Percentiles rank a stretch among this genome's conserved stretches.
These are phyloP conservation scores for Leptinotarsa lineolata DNA, from an alignment of 1,140 invertebrate species.

Conservation along the genomic window DNA sequence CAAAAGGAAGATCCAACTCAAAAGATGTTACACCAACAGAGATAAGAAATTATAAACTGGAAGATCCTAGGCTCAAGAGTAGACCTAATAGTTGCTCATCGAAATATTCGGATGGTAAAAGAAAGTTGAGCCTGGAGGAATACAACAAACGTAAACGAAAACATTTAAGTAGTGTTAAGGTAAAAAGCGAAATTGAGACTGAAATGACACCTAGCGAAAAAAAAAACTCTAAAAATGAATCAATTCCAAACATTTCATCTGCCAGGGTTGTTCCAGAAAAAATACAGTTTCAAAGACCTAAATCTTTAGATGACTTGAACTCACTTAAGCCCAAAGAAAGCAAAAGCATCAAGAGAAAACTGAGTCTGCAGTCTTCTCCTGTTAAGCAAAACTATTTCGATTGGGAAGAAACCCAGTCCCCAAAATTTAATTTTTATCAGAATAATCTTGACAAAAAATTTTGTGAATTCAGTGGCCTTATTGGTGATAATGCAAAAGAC, in stretches of 20 bases:
- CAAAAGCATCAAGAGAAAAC: slow-evolving; percentile 17
- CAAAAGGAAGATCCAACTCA: background rate
- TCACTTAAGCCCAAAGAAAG: slow-evolving; percentile 9
- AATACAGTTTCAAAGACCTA: slow-evolving; percentile 2
- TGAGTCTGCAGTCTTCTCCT: slow-evolving; percentile 17
- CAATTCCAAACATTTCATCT: background rate
- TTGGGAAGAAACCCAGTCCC: slow-evolving; percentile 43
- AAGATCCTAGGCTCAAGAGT: slow-evolving; percentile 17
- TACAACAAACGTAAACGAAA: slow-evolving; percentile 45
- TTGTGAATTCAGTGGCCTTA: slow-evolving; percentile 39
- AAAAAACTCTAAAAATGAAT: background rate
- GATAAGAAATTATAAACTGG: background rate
- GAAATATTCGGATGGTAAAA: slow-evolving; percentile 28
- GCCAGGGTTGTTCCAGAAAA: background rate
- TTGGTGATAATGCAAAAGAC: slow-evolving; percentile 28
- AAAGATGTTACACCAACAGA: background rate
- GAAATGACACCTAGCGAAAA: background rate
- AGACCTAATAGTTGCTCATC: background rate
- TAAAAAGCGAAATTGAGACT: background rate
- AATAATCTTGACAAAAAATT: slow-evolving; percentile 24
- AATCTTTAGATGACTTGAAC: slow-evolving; percentile 26
- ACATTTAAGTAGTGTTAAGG: background rate
- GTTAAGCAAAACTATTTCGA: slow-evolving; percentile 34
- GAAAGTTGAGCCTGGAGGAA: slow-evolving; percentile 41
- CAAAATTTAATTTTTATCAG: slow-evolving; percentile 18